Conservation (phyloP, 2,113 vertebrate species). For the Zeus faber region DNA sequence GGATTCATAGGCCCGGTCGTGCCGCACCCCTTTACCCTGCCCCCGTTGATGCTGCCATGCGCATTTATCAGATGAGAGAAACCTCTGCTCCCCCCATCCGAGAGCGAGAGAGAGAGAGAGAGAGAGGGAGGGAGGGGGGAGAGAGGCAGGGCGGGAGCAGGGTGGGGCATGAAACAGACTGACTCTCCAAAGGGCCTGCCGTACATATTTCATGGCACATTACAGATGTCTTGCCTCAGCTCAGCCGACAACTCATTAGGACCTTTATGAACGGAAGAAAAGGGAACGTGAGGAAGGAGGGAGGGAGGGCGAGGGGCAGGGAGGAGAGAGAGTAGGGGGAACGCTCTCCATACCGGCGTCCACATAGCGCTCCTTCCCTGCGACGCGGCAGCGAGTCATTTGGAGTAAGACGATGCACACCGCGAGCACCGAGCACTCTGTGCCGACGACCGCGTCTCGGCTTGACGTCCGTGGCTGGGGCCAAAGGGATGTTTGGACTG, state of each 20-base stretch:
- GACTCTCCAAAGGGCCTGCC: slow-evolving; percentile 54
- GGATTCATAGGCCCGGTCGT: slow-evolving; percentile 46
- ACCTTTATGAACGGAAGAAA: slow-evolving; percentile 48
- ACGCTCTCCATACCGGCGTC: too few species aligned
- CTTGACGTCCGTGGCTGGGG: too few species aligned
- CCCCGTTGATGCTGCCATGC: slow-evolving; percentile 26
- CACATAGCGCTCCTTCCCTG: slow-evolving; percentile 35
- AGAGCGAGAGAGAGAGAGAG: slow-evolving; percentile 10
- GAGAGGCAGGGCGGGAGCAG: not conserved
- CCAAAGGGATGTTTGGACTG: too few species aligned
- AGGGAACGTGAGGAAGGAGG: slow-evolving; percentile 14
- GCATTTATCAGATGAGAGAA: slow-evolving; percentile 54
- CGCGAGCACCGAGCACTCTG: too few species aligned
- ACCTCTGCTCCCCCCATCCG: slow-evolving; percentile 33
- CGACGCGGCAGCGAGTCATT: slow-evolving; percentile 26
- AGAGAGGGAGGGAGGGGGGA: not conserved
- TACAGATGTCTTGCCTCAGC: slow-evolving; percentile 72
- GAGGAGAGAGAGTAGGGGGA: not conserved
- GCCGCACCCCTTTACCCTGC: slow-evolving; percentile 42
- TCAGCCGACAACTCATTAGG: slow-evolving; percentile 68
- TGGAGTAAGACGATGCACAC: not conserved
- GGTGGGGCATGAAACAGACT: slow-evolving; percentile 32
- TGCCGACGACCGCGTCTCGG: too few species aligned
- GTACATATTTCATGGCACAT: slow-evolving; percentile 74
- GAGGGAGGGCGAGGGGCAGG: not conserved